Conservation (phyloP, 2,113 vertebrate species). For the Chaetodon trifascialis region DNA sequence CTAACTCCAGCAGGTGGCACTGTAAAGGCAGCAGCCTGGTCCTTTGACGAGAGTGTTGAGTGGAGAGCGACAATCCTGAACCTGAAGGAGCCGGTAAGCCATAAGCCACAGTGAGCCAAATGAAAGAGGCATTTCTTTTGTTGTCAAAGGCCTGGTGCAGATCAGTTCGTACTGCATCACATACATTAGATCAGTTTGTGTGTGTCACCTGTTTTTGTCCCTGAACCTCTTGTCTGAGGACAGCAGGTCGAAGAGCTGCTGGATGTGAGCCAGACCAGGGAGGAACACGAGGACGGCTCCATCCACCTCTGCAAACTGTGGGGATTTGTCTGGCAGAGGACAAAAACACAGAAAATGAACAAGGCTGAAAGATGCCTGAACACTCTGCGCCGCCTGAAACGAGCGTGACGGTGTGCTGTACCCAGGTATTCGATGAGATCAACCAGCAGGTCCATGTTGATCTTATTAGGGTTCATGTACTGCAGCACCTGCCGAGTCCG, state of each 20-base stretch:
- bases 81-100: conserved; percentile 74
- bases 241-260: conserved; percentile 93
- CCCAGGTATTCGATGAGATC: conserved; percentile 92
- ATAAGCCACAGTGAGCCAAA: neutral
- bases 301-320: conserved; percentile 90
- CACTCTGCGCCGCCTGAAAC: neutral
- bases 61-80: conserved; percentile 93
- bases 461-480: conserved; percentile 96
- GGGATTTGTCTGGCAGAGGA: conserved; percentile 86
- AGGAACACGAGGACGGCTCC: conserved; percentile 95
- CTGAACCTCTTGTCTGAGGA: conserved; percentile 92
- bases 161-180: neutral
- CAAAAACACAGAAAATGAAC: neutral
- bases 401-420: conserved; percentile 66
- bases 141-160: neutral
- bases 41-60: conserved; percentile 95
- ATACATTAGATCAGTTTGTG: neutral
- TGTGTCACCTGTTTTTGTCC: conserved; percentile 86
- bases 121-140: neutral
- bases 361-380: neutral
- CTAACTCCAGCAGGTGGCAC: conserved; percentile 91
- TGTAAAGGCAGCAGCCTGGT: conserved; percentile 94
- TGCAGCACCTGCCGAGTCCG: conserved; percentile 91
- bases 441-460: conserved; percentile 95
- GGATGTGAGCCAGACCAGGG: conserved; percentile 96